Base-by-base conservation (phyloP, 1,140 invertebrate genomes). In the Antheraea pernyi region DNA sequence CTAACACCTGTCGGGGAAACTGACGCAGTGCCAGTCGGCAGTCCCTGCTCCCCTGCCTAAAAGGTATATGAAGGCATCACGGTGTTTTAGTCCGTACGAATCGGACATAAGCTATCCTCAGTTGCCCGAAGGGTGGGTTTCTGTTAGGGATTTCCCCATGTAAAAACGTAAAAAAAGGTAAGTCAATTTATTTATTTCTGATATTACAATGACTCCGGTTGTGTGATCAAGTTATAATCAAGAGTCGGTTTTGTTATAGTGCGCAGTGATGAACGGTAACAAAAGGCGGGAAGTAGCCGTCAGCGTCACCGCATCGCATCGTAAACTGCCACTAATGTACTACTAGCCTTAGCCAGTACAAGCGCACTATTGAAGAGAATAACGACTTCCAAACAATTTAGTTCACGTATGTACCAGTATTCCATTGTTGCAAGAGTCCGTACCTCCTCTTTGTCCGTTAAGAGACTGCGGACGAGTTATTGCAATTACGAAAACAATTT, bases 261-360 rank as follows among this genome's bases (percentile, higher is more conserved):
- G 68, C 53, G 71, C 68, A 64, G 67, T 70, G 72, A 70, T 70
- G 75, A 67, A 63, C 63, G 72, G 36, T 59, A 81, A 85, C 82
- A 85, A 85, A 76, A 67, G 72, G 72, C 83, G 83, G 83, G 83
- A 85, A 85, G 67, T 80, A 75, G 69, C 71, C 75, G 46, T 53
- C 46, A 53, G 46, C 39, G 72, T 78, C 80, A 80, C 22, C 53
- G 30, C 37, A 30, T 37, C 59, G 48, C 22, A 36, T 59, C 65
- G 65, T 67, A 67, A 67, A 67, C 48, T 59, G 36, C 53, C 37
- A 9, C 63, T n/a, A 67, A 53, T 67, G 53, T 59, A 37, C 62
- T 42, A 59, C 65, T n/a, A 59, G 30, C 48, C 48, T 59, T 36
- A 59, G 75, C 67, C 73, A 19, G 59, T 53, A 70, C 68, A 19